Evolutionary conservation across 92 coral and sea anemone genomes (phyloP).

Genomic region (Epizoanthus rinbou): DNA sequence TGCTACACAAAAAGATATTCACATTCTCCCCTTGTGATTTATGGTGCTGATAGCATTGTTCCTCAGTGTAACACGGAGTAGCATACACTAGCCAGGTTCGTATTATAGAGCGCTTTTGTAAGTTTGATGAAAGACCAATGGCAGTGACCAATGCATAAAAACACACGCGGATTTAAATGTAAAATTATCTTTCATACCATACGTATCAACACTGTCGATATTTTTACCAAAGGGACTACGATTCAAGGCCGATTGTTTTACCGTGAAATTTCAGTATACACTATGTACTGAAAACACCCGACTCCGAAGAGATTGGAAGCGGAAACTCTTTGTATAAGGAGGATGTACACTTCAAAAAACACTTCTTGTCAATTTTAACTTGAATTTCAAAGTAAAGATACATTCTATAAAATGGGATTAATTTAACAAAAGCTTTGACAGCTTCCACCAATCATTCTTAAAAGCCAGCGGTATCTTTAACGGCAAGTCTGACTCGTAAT

Average conservation of each 20-base stretch:
- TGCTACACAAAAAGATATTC: conserved; percentile 21
- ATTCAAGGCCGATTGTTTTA: too few relatives aligned
- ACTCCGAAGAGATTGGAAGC: conserved; percentile 13
- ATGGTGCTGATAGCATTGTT: conserved; percentile 14
- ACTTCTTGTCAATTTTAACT: conserved; percentile 22
- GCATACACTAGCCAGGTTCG: conserved; percentile 25
- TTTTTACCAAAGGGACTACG: neutral
- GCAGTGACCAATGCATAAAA: neutral
- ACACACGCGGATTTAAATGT: neutral
- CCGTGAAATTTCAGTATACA: too few relatives aligned
- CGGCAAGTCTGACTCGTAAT: neutral
- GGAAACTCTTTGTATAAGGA: neutral
- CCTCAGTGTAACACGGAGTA: neutral
- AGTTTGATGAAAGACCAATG: neutral
- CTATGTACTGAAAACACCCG: neutral
- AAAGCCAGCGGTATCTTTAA: conserved; percentile 1
- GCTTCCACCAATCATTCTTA: neutral
- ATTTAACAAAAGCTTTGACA: conserved; percentile 27
- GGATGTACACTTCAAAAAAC: neutral
- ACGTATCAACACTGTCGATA: neutral
- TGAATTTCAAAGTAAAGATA: conserved; percentile 21
- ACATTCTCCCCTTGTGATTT: conserved; percentile 4
- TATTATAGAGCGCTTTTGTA: neutral
- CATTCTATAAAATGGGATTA: conserved; percentile 24
- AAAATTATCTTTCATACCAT: neutral